Evolutionary conservation across 2,113 vertebrate genomes (phyloP), one percentile per base, ranked within the genome.

Genomic region (Reinhardtius hippoglossoides): DNA sequence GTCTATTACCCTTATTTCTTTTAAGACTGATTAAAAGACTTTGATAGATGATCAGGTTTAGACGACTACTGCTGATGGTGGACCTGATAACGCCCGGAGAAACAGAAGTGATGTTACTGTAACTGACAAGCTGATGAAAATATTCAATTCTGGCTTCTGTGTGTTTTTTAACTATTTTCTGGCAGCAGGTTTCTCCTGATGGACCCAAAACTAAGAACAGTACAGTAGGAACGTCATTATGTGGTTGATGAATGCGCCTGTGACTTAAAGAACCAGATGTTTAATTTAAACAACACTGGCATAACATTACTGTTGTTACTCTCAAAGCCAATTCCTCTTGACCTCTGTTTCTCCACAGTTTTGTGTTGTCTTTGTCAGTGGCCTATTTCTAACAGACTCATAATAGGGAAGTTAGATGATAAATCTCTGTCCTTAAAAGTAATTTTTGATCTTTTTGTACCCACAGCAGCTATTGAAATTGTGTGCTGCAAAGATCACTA

Each of bases 1-100:
- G 21, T 24, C 18, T 56, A 23, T 56, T 56, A 54, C 42, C 35
- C 78, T 91, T 96, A 94, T 5, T 18, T 13, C 95, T 90, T 95
- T 70, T 10, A 5, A 9, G 94, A 42, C 10, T 40, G 5, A 26
- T 80, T 67, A 40, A 50, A n/a, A 50, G 76, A 46, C 59, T 62
- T 58, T 54, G 46, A 67, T 24, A 24, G 20, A 3, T 9, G 14
- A 15, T 67, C 35, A 16, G 18, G 55, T 26, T 58, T 42, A 21
- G 9, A 26, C 18, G 27, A 35, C 52, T 24, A 13, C 9, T 46
- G 40, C 40, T 65, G 65, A 72, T 54, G 42, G 52, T 75, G 42
- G 67, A 71, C 55, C 52, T 24, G 58, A 76, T 42, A 81, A 62
- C 42, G 67, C 50, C 42, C 27, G 52, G 54, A 57, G 67, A 24